Conservation (phyloP, 1,140 invertebrate species). For the Archivesica marissinica region DNA sequence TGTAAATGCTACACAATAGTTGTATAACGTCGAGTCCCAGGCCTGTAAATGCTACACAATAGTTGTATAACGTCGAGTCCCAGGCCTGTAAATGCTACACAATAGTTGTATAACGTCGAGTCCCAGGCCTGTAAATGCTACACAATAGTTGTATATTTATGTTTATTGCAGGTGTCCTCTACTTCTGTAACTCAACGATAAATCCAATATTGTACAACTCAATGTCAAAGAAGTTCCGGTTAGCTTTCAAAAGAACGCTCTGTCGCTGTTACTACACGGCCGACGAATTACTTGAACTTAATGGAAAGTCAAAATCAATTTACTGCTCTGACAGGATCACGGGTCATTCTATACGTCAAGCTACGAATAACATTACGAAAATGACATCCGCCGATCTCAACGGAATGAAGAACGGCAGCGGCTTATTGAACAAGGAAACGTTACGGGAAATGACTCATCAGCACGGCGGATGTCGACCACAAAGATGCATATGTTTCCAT, state of each 20-base stretch:
- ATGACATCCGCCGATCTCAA: background rate
- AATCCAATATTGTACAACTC: slow-evolving; percentile 87
- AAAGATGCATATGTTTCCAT: background rate
- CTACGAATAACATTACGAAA: slow-evolving; percentile 25
- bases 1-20: too few species aligned
- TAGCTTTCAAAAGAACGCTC: slow-evolving; percentile 83
- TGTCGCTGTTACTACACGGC: slow-evolving; percentile 65
- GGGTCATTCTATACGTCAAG: slow-evolving; percentile 27
- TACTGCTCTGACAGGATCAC: slow-evolving; percentile 58
- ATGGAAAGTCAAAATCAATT: slow-evolving; percentile 62
- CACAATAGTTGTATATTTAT: too few species aligned
- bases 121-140: too few species aligned
- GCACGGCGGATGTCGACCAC: background rate
- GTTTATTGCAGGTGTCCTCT: slow-evolving; percentile 75
- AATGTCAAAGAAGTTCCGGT: slow-evolving; percentile 86
- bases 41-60: too few species aligned
- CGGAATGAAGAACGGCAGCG: background rate
- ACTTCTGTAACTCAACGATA: slow-evolving; percentile 87
- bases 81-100: too few species aligned
- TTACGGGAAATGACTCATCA: background rate
- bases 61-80: too few species aligned
- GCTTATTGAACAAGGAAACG: background rate
- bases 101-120: too few species aligned
- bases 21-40: too few species aligned
- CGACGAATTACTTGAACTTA: slow-evolving; percentile 64